Percentiles rank a stretch among this genome's conserved stretches.
Evolutionary conservation across 2,113 vertebrate species (phyloP).

Genomic region (Cariama cristata): DNA sequence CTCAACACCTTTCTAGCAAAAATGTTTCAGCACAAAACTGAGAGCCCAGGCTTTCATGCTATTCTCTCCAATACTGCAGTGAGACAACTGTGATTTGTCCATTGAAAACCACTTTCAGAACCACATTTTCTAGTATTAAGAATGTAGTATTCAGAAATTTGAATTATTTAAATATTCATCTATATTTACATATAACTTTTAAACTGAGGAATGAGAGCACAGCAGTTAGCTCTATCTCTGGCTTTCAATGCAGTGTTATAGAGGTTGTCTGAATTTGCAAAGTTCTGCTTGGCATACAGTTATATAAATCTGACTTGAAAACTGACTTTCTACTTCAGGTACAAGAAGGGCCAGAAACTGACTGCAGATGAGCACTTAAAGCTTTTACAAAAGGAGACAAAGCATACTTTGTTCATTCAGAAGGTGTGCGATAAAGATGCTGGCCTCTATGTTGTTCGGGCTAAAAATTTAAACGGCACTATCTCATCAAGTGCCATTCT

Average conservation of each 20-base stretch:
- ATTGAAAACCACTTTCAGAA: background rate
- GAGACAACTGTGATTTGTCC: background rate
- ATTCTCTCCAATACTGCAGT: background rate
- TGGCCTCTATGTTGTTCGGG: constrained; percentile 80
- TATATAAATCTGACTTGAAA: constrained; percentile 76
- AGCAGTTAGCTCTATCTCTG: background rate
- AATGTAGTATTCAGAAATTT: background rate
- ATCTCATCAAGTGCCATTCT: constrained; percentile 81
- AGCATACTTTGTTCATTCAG: constrained; percentile 82
- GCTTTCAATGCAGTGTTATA: background rate
- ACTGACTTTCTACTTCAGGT: constrained; percentile 89
- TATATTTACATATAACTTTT: background rate
- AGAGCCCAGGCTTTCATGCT: background rate
- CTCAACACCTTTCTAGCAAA: background rate
- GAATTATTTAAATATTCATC: background rate
- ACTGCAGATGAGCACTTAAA: constrained; percentile 81
- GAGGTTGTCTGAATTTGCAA: background rate
- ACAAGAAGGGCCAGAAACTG: constrained; percentile 86
- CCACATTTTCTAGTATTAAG: background rate
- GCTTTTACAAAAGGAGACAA: constrained; percentile 84
- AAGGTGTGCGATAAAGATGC: constrained; percentile 79
- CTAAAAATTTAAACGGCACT: constrained; percentile 75
- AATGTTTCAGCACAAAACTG: background rate
- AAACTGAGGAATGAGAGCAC: background rate
- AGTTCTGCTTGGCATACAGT: background rate